Conservation (phyloP, 2,888 invertebrate genomes). For the Stratiomys singularior region DNA sequence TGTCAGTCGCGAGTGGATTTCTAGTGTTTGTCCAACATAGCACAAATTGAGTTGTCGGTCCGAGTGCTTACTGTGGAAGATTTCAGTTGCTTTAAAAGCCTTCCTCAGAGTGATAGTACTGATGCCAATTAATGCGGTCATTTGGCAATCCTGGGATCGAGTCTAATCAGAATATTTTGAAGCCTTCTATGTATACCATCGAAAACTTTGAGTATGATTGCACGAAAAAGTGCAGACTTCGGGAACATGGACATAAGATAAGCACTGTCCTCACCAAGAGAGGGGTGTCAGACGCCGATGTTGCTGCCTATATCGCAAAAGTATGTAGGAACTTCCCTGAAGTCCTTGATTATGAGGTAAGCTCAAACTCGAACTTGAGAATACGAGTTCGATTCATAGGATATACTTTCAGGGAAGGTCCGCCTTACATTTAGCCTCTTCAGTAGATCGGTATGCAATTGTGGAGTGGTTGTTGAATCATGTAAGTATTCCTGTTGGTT, state of each 20-base stretch:
- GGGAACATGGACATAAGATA: slow-evolving; percentile 67
- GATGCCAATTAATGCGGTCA: too few species aligned
- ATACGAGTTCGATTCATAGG: too few species aligned
- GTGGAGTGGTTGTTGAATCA: slow-evolving; percentile 79
- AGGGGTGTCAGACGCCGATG: slow-evolving; percentile 69
- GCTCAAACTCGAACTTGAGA: too few species aligned
- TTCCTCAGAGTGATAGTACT: too few species aligned
- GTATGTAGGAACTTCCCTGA: slow-evolving; percentile 72
- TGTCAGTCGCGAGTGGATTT: too few species aligned
- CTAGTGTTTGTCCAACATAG: too few species aligned
- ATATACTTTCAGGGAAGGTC: slow-evolving; percentile 72
- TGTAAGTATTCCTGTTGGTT: too few species aligned
- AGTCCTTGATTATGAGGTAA: slow-evolving; percentile 71
- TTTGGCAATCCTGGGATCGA: too few species aligned
- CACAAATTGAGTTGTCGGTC: too few species aligned
- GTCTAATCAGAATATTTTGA: too few species aligned
- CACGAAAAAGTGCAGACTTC: slow-evolving; percentile 70
- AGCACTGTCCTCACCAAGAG: slow-evolving; percentile 74
- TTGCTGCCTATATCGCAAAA: slow-evolving; percentile 70
- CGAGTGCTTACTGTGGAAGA: too few species aligned
- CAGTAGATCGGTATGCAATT: slow-evolving; percentile 75
- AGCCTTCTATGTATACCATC: slow-evolving; percentile 53
- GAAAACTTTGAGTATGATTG: slow-evolving; percentile 66
- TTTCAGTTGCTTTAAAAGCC: too few species aligned
- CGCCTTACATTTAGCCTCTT: slow-evolving; percentile 81